Percentiles rank a stretch among this genome's conserved stretches.
phyloP scores from a whole-genome alignment of 2,888 invertebrate species.

The Brenthis hecate region DNA sequence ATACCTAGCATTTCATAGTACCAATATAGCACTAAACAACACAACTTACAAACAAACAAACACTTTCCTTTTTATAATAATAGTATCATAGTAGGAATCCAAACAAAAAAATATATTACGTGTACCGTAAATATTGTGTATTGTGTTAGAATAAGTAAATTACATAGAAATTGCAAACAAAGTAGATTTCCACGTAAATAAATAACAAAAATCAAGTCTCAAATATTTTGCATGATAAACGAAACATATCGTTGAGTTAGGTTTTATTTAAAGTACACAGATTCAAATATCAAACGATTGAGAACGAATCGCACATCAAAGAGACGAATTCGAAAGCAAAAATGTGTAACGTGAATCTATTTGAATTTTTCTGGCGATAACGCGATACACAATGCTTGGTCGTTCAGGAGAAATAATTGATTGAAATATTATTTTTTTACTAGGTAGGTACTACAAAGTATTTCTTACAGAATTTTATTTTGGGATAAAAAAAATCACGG shows the following conservation, averaged over 20 bases:
- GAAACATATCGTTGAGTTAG: background rate
- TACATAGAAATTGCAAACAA: too few relatives aligned
- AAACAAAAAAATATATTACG: too few relatives aligned
- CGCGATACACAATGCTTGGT: too few relatives aligned
- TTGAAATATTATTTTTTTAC: background rate
- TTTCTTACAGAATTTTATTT: background rate
- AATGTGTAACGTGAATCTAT: background rate
- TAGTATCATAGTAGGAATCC: too few relatives aligned
- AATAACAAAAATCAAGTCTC: background rate
- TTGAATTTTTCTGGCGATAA: background rate
- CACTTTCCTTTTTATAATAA: too few relatives aligned
- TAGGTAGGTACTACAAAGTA: too few relatives aligned
- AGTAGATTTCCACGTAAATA: background rate
- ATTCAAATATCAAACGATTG: conserved; percentile 13
- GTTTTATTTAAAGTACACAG: conserved; percentile 2
- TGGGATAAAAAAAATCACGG: too few relatives aligned
- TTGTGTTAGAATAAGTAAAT: background rate
- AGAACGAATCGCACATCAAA: conserved; percentile 6
- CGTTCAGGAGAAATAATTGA: background rate
- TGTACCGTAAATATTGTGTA: too few relatives aligned
- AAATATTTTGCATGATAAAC: background rate
- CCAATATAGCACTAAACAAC: too few relatives aligned
- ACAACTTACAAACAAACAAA: too few relatives aligned
- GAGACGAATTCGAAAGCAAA: background rate
- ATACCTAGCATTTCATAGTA: too few relatives aligned